Conservation (phyloP, 2,797 vertebrate species). For the Syngnathus acus region DNA sequence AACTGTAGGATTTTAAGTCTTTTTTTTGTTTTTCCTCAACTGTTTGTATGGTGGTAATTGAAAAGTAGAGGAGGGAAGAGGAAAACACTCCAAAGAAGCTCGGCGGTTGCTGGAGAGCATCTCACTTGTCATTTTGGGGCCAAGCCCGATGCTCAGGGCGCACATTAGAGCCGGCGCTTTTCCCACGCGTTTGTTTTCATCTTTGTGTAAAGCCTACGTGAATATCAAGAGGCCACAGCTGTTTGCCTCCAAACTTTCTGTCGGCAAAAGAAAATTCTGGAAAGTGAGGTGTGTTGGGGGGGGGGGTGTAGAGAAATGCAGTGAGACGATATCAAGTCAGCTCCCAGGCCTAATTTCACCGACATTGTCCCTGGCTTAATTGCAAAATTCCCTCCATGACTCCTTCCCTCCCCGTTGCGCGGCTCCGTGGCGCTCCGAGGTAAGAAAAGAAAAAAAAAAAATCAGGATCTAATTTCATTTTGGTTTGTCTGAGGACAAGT, state of each 20-base stretch:
- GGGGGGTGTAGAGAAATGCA: conserved; percentile 8
- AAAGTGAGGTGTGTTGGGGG: not conserved
- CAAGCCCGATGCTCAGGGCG: conserved; percentile 36
- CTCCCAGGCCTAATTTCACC: conserved; percentile 75
- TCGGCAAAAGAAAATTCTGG: conserved; percentile 21
- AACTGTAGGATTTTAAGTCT: conserved; percentile 10
- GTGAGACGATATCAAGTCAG: conserved; percentile 56
- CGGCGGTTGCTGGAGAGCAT: conserved; percentile 20
- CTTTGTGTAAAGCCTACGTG: conserved; percentile 22
- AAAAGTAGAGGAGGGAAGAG: not conserved
- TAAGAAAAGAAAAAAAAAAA: conserved; percentile 54
- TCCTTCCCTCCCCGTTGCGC: conserved; percentile 38
- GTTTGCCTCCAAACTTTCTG: conserved; percentile 51
- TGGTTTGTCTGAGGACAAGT: conserved; percentile 87
- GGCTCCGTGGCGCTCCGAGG: conserved; percentile 69
- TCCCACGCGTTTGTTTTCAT: conserved; percentile 32
- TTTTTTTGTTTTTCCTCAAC: no score
- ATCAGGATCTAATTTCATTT: conserved; percentile 88
- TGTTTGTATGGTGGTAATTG: not conserved
- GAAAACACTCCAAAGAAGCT: conserved; percentile 2
- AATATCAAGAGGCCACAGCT: conserved; percentile 42
- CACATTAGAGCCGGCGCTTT: conserved; percentile 22
- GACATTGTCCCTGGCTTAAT: conserved; percentile 72
- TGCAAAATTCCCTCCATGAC: conserved; percentile 66
- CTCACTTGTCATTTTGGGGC: conserved; percentile 44